phyloP scores from a whole-genome alignment of 23 tunicate genomes.

The Clavelina lepadiformis region DNA sequence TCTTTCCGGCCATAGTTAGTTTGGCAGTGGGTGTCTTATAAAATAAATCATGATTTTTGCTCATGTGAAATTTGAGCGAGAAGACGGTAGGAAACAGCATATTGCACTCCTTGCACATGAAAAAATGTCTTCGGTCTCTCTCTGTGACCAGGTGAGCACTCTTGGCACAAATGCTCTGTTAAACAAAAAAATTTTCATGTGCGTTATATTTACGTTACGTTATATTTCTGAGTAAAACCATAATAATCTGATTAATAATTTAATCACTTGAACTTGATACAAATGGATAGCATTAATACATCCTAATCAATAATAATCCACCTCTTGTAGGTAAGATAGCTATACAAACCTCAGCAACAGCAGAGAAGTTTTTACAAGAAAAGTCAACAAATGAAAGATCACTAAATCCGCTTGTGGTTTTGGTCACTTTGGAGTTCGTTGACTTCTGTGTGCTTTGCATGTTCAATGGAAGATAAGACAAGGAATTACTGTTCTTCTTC shows the following conservation, averaged over 20 bases:
- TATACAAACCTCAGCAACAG: conserved; percentile 58
- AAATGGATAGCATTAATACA: too few relatives aligned
- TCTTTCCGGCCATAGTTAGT: conserved; percentile 5
- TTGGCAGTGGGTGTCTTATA: neutral
- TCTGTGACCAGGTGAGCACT: conserved; percentile 18
- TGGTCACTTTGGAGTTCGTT: neutral
- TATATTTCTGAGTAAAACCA: too few relatives aligned
- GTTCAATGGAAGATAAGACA: neutral
- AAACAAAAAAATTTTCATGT: neutral
- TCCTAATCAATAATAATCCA: too few relatives aligned
- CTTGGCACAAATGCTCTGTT: conserved; percentile 31
- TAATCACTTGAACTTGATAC: too few relatives aligned
- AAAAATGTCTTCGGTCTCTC: conserved; percentile 40
- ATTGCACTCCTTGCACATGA: conserved; percentile 64
- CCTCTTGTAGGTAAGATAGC: too few relatives aligned
- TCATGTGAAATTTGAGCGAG: conserved; percentile 27
- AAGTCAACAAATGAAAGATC: conserved; percentile 50
- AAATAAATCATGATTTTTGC: conserved; percentile 7
- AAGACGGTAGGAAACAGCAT: conserved; percentile 43
- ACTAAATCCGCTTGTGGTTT: conserved; percentile 29
- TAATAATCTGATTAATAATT: too few relatives aligned
- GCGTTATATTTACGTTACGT: neutral
- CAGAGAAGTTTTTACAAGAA: conserved; percentile 44
- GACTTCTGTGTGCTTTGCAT: neutral
- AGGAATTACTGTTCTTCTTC: neutral